phyloP scores from a whole-genome alignment of 1,140 invertebrate genomes.

The Yoshiicerus persimilis region DNA sequence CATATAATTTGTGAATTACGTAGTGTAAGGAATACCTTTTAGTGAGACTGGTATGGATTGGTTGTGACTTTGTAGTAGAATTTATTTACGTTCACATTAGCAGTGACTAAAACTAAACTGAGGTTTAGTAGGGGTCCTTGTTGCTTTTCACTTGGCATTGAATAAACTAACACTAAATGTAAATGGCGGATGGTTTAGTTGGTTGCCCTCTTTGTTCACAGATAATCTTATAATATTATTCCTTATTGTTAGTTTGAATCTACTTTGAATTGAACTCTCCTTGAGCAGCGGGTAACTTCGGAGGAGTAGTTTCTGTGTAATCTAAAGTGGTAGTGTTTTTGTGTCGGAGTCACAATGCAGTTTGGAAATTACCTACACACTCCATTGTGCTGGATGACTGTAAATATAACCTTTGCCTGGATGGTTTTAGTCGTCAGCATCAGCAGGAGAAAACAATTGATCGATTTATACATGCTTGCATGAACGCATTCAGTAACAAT shows the following conservation, averaged over 20 bases:
- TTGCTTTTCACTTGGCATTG: background rate
- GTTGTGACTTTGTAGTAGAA: background rate
- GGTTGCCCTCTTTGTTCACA: background rate
- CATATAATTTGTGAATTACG: background rate
- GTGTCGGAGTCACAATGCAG: background rate
- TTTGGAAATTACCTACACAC: background rate
- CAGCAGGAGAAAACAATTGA: background rate
- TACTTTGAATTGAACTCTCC: background rate
- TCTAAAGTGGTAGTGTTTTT: background rate
- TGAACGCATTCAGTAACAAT: background rate
- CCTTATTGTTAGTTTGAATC: too few relatives aligned
- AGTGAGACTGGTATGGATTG: background rate
- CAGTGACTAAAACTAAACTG: background rate
- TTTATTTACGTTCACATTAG: background rate
- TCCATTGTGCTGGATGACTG: background rate
- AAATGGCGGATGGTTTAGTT: background rate
- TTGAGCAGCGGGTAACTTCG: background rate
- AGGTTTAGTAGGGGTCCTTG: too few relatives aligned
- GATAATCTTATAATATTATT: background rate
- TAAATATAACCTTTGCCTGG: background rate
- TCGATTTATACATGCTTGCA: background rate
- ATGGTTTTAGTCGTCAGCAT: background rate
- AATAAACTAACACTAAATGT: background rate
- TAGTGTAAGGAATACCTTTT: background rate
- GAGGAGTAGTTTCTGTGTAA: background rate